Percentiles rank a stretch among this genome's conserved stretches.
Conservation (phyloP, 2,113 vertebrate species). For the Nerophis ophidion region DNA sequence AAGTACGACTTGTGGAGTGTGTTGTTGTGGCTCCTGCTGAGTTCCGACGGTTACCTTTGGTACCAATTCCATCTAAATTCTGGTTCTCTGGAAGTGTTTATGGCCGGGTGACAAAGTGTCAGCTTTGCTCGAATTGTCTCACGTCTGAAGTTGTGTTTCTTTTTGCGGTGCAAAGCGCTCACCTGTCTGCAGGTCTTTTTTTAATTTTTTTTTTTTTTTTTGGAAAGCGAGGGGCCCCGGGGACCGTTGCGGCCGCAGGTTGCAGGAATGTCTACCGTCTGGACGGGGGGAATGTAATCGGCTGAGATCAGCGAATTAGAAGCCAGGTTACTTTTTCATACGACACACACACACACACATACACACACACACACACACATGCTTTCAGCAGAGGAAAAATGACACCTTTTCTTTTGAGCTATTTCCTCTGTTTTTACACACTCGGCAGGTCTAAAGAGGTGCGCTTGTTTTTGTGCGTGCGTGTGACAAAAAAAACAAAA, state of each 20-base stretch:
- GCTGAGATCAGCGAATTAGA: conserved; percentile 63
- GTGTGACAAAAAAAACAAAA: conserved; percentile 69
- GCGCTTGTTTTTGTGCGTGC: conserved; percentile 67
- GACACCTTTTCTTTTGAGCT: conserved; percentile 68
- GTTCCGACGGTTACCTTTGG: background rate
- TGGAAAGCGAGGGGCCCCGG: conserved; percentile 46
- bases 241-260: conserved; percentile 54
- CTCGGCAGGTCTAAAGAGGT: conserved; percentile 55
- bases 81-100: background rate
- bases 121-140: conserved; percentile 24
- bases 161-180: conserved; percentile 33
- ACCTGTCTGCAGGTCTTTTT: conserved; percentile 59
- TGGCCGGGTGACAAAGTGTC: conserved; percentile 16
- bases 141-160: conserved; percentile 43
- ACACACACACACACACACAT: conserved; percentile 17
- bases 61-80: background rate
- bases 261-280: conserved; percentile 69
- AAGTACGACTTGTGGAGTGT: background rate
- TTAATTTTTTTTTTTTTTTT: too few species aligned
- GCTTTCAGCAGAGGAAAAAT: conserved; percentile 62
- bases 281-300: conserved; percentile 68
- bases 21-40: background rate
- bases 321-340: conserved; percentile 36
- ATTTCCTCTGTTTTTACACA: conserved; percentile 71
- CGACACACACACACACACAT: conserved; percentile 23